Evolutionary conservation across 2,797 vertebrate genomes (phyloP), one percentile per base, ranked within the genome.

Genomic region (Enteromius treurensis): DNA sequence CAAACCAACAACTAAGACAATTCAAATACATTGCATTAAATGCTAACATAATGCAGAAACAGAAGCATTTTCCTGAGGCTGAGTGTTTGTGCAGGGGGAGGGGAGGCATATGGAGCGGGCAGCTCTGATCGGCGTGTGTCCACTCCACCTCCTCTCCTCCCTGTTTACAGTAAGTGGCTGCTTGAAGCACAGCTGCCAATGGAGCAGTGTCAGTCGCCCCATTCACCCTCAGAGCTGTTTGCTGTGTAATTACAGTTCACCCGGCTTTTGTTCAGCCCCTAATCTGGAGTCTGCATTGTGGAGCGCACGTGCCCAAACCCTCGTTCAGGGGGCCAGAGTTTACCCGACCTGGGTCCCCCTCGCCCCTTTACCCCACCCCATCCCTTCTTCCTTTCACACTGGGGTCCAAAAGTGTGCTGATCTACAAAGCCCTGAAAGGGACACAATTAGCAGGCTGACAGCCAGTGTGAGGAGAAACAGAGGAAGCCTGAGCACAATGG

Each of bases 221-320:
- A 75, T 83, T 85, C 83, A 81, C 78, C 37, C 80, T 77, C 88
- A 73, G 86, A 77, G 69, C 89, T 92, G 90, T 92, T 92, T 92
- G 90, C 87, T 88, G 90, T 91, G 90, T 94, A 94, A 95, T 95
- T 94, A 93, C 93, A 89, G 87, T 92, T 83, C 86, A 87, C 91
- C 86, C 88, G 88, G 88, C 92, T 91, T 93, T 94, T 94, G 92
- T 95, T 89, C 88, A 78, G 76, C 77, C 87, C 83, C 87, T 94
- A 95, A 95, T 95, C 92, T 89, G 29, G 68, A 82, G 83, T 88
- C 88, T 86, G 88, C 90, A 94, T 95, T 96, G 92, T 93, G 88
- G 89, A 77, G 89, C 85, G 89, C 93, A 94, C 92, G 89, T 94
- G 94, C 91, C 89, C 87, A 80, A 80, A 85, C 90, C 90, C 92